Evolutionary conservation across 2,113 vertebrate species (phyloP).

Genomic region (Percina caprodes): DNA sequence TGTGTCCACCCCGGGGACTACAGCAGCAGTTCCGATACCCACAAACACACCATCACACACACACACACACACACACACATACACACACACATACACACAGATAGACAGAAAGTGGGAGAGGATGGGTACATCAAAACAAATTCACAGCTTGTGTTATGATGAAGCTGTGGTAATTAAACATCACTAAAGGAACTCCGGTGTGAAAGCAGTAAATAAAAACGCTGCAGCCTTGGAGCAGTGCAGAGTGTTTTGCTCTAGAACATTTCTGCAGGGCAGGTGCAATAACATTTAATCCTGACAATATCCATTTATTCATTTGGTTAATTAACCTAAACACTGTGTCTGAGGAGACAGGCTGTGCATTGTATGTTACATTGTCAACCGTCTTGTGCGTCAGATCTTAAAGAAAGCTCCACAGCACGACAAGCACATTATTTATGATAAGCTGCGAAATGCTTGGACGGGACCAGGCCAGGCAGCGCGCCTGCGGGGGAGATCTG

Average conservation of each 20-base stretch:
- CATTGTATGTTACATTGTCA: neutral
- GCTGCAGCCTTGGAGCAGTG: neutral
- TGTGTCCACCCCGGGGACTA: conserved; percentile 47
- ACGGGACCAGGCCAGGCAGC: neutral
- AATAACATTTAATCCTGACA: conserved; percentile 32
- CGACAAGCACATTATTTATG: conserved; percentile 1
- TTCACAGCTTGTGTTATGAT: conserved; percentile 54
- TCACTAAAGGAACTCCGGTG: conserved; percentile 27
- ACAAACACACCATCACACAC: neutral
- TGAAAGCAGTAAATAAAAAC: conserved; percentile 42
- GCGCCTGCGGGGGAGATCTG: conserved; percentile 1
- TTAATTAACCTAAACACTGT: conserved; percentile 33
- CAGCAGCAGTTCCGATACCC: conserved; percentile 44
- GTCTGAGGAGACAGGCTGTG: neutral
- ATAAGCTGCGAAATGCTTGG: neutral
- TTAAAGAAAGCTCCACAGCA: conserved; percentile 7
- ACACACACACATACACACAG: neutral
- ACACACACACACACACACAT: neutral
- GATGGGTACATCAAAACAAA: conserved; percentile 19
- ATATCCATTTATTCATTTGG: conserved; percentile 36
- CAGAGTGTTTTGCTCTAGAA: conserved; percentile 21
- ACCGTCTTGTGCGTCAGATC: neutral
- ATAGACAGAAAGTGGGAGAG: neutral
- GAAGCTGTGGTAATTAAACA: conserved; percentile 55
- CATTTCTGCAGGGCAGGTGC: conserved; percentile 34